Base-by-base conservation (phyloP, 2,113 vertebrate genomes). In the Cyanocitta stelleri region DNA sequence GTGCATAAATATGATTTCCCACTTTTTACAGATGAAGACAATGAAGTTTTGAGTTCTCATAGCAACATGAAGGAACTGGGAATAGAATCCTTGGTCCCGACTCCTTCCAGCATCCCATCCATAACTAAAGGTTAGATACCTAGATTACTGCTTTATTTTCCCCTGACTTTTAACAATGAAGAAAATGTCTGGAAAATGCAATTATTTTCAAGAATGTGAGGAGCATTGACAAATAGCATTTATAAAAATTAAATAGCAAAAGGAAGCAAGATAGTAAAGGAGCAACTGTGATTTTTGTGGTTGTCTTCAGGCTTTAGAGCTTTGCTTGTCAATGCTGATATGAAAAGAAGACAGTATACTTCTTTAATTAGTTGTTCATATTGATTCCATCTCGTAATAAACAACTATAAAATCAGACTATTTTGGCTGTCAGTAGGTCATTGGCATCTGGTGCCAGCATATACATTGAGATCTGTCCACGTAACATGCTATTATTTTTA, bases 21-120 rank as follows among this genome's bases (percentile, higher is more conserved):
- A 59, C 80, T 48, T 89, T 90, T 95, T 94, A 35, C 87, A 94
- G 74, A 75, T 82, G 35, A 71, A 90, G 29, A 54, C 33, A 95
- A 13, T 72, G 56, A 90, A 67, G 48, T 90, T 78, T 29, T 83
- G 52, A 41, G 26, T 82, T 92, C 12, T 66, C 2, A 1, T 52
- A 91, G n/a, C 64, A 90, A 62, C 43, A 30, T 69, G 59, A 18
- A 81, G 61, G 16, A 95, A 61, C 27, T 74, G 51, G 51, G 64
- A 92, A 37, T 43, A 85, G 78, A 29, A 69, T 66, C 20, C 21
- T 69, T 67, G 51, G 13, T 95, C 59, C 43, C 56, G 56, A 56
- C 37, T 85, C 17, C 26, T 87, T 81, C 16, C 51, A 78, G 43
- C 48, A 67, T 75, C 43, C 41, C 27, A 67, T 88, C 56, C 32